Percentiles rank a stretch among this genome's conserved stretches.
Evolutionary conservation across 1,140 invertebrate genomes (phyloP).

Genomic region (Parasteatoda tepidariorum): DNA sequence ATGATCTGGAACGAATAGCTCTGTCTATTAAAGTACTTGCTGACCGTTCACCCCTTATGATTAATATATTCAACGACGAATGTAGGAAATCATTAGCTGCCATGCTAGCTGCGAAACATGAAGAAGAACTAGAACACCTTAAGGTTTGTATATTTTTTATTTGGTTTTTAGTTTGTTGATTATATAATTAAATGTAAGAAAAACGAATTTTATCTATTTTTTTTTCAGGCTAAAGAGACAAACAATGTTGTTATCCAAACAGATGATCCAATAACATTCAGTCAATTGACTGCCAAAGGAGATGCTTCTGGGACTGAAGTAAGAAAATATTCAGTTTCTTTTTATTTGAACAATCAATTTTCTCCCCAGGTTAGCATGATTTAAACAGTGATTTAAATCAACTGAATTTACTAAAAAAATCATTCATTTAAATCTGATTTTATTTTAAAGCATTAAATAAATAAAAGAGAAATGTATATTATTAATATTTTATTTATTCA

Average conservation of each 20-base stretch:
- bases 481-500: too few relatives aligned
- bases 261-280: slow-evolving; percentile 62
- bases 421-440: too few relatives aligned
- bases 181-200: neutral
- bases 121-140: slow-evolving; percentile 74
- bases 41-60: slow-evolving; percentile 77
- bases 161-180: neutral
- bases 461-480: too few relatives aligned
- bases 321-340: slow-evolving; percentile 72
- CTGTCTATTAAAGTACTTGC: slow-evolving; percentile 81
- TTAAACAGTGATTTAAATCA: too few relatives aligned
- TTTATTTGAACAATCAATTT: slow-evolving; percentile 64
- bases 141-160: slow-evolving; percentile 45
- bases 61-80: slow-evolving; percentile 80
- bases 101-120: slow-evolving; percentile 87
- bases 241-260: slow-evolving; percentile 74
- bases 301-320: slow-evolving; percentile 80
- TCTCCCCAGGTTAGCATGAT: too few relatives aligned
- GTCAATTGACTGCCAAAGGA: slow-evolving; percentile 55
- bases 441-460: too few relatives aligned
- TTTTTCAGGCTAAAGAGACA: slow-evolving; percentile 72
- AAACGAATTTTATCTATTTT: neutral
- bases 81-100: slow-evolving; percentile 85
- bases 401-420: too few relatives aligned
- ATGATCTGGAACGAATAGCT: slow-evolving; percentile 92